Conservation (phyloP, 2,888 invertebrate species). For the Geophilus truncorum region DNA sequence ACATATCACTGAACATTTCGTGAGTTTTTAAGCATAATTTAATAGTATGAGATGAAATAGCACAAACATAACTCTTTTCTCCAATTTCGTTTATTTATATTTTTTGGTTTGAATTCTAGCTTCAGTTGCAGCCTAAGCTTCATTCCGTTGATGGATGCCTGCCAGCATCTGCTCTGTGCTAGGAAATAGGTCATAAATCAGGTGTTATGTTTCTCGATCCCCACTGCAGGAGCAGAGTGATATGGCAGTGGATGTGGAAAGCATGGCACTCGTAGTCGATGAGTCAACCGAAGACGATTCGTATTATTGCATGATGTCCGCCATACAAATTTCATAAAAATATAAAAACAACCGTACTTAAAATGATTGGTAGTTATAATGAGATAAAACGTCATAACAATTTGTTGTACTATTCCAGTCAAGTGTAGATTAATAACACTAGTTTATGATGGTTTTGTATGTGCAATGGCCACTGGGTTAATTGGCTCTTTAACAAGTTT, state of each 20-base stretch:
- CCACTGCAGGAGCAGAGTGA: neutral
- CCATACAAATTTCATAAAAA: neutral
- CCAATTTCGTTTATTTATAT: neutral
- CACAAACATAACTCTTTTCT: neutral
- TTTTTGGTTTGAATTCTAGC: neutral
- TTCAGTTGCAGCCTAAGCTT: neutral
- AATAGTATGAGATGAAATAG: neutral
- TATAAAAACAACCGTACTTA: neutral
- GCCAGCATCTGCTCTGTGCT: neutral
- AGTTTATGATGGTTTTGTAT: neutral
- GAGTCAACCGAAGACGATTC: neutral
- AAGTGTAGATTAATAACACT: neutral
- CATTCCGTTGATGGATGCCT: neutral
- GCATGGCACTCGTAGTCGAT: neutral
- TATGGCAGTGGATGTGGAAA: neutral
- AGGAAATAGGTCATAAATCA: neutral
- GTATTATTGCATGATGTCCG: neutral
- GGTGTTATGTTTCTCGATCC: neutral
- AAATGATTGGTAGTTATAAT: neutral
- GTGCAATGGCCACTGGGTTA: neutral
- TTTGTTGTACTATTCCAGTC: neutral
- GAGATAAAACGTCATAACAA: neutral
- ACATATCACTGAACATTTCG: neutral
- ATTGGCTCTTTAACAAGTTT: neutral
- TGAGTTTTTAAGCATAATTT: neutral